phyloP scores from a whole-genome alignment of 2,888 invertebrate species.

The Iselma pallidipennis region DNA sequence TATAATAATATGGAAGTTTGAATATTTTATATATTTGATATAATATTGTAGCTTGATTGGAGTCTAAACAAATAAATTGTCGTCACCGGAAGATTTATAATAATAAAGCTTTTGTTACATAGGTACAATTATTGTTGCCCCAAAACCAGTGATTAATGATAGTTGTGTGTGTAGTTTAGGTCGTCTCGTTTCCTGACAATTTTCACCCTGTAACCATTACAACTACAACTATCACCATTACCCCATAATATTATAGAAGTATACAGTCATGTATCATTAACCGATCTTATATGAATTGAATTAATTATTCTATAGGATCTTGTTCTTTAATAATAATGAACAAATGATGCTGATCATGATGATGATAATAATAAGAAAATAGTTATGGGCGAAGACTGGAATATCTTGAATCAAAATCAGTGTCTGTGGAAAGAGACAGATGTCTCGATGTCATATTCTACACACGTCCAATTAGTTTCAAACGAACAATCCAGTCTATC shows the following conservation, averaged over 20 bases:
- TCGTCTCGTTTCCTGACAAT: neutral
- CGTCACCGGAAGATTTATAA: neutral
- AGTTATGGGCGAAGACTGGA: neutral
- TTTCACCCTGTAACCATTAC: neutral
- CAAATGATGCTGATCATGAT: too few species aligned
- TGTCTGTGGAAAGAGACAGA: neutral
- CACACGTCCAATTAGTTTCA: neutral
- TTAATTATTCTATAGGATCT: conserved; percentile 20
- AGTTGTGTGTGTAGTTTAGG: neutral
- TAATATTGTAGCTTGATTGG: too few species aligned
- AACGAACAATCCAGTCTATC: neutral
- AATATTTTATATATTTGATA: too few species aligned
- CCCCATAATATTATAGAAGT: too few species aligned
- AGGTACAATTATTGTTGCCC: neutral
- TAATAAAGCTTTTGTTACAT: neutral
- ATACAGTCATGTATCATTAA: conserved; percentile 25
- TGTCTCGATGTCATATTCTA: neutral
- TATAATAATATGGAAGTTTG: too few species aligned
- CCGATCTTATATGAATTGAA: conserved; percentile 20
- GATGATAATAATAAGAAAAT: too few species aligned
- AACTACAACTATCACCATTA: neutral
- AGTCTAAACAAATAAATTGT: neutral
- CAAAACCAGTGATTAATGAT: neutral
- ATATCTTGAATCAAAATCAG: too few species aligned
- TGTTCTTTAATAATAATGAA: too few species aligned